A percentile compares a stretch with the other conserved stretches of the same genome.
phyloP scores from a whole-genome alignment of 2,113 vertebrate species.

The Pseudorhombus dupliciocellatus region DNA sequence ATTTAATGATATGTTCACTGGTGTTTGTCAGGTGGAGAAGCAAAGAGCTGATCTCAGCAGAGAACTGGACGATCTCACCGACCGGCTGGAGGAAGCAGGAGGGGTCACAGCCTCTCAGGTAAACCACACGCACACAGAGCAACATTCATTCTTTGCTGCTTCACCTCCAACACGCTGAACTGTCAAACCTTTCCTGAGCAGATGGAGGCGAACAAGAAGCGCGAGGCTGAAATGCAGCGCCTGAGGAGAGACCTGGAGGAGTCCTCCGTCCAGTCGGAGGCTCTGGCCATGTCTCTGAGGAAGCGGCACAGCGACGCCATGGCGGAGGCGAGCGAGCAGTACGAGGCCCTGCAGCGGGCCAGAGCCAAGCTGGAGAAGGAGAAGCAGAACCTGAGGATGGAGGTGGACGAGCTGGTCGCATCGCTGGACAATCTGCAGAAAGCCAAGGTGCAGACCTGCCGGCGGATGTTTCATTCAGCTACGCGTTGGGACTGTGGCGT shows the following conservation, averaged over 20 bases:
- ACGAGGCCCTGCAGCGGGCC: conserved; percentile 80
- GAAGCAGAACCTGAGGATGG: conserved; percentile 82
- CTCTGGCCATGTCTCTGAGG: conserved; percentile 69
- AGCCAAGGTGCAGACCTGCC: conserved; percentile 71
- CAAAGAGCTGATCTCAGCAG: conserved; percentile 81
- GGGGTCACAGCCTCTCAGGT: conserved; percentile 83
- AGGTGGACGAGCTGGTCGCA: conserved; percentile 80
- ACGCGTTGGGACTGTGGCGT: neutral
- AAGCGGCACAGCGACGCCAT: conserved; percentile 78
- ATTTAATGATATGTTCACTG: neutral
- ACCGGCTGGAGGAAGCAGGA: conserved; percentile 83
- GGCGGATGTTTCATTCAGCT: neutral
- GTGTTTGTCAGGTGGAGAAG: conserved; percentile 77
- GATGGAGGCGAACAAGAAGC: conserved; percentile 85
- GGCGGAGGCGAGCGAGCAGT: conserved; percentile 82
- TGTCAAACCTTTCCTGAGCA: conserved; percentile 36
- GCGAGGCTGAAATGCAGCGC: conserved; percentile 82
- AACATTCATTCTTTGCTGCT: too few relatives aligned
- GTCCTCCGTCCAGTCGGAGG: conserved; percentile 77
- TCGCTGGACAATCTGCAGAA: conserved; percentile 81
- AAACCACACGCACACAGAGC: neutral
- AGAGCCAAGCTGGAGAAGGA: conserved; percentile 85
- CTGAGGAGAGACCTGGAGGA: conserved; percentile 84
- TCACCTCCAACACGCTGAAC: too few relatives aligned
- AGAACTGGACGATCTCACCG: conserved; percentile 83